Conservation (phyloP, 1,140 invertebrate species). For the Neuroterus valhalla region DNA sequence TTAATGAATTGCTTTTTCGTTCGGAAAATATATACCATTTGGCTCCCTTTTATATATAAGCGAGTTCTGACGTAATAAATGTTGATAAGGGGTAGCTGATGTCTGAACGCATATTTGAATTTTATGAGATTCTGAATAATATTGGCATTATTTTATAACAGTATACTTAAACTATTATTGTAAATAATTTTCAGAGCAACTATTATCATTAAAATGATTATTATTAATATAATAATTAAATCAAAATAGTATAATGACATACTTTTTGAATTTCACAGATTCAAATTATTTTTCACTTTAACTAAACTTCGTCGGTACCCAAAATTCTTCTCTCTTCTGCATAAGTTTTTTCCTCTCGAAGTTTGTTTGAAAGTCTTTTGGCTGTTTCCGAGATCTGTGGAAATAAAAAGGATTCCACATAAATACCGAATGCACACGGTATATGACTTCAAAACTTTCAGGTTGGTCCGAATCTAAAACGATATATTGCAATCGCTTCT, state of each 20-base stretch:
- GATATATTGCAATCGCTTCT: too few relatives aligned
- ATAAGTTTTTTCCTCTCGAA: not conserved
- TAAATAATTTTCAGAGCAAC: too few relatives aligned
- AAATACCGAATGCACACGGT: not conserved
- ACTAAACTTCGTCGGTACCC: conserved; percentile 59
- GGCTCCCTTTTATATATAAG: not conserved
- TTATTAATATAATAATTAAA: too few relatives aligned
- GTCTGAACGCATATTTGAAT: conserved; percentile 3
- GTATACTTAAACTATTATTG: too few relatives aligned
- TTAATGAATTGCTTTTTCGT: conserved; percentile 16
- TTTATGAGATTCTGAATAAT: not conserved
- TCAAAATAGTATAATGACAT: too few relatives aligned
- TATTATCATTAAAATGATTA: too few relatives aligned
- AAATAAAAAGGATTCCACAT: not conserved
- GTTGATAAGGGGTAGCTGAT: too few relatives aligned
- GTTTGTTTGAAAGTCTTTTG: conserved; percentile 3
- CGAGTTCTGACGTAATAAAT: too few relatives aligned
- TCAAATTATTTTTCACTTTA: too few relatives aligned
- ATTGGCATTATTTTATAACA: too few relatives aligned
- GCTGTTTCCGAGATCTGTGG: conserved; percentile 1
- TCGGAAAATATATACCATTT: conserved; percentile 11
- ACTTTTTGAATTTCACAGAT: too few relatives aligned
- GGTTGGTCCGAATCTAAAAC: too few relatives aligned
- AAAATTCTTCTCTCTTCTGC: conserved; percentile 43
- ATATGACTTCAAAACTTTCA: not conserved